Evolutionary conservation across 2,113 vertebrate genomes (phyloP).

Genomic region (Myodes glareolus): DNA sequence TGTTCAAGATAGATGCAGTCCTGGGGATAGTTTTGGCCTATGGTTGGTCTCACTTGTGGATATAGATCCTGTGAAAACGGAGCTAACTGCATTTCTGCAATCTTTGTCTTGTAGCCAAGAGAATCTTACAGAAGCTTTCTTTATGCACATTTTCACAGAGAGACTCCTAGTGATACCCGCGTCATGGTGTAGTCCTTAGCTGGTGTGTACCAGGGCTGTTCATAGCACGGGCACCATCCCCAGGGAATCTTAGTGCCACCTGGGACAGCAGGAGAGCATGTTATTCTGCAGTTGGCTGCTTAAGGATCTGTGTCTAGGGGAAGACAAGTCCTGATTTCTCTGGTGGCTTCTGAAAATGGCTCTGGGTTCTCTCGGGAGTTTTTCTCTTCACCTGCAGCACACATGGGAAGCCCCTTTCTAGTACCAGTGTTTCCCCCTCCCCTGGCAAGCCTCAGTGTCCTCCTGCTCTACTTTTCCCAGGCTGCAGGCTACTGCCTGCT

Average conservation of each 20-base stretch:
- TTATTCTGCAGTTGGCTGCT: background rate
- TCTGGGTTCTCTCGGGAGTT: background rate
- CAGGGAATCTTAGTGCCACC: background rate
- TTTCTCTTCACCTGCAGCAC: too few species aligned
- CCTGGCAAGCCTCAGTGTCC: background rate
- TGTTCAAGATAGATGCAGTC: background rate
- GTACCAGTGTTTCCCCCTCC: too few species aligned
- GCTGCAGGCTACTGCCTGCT: background rate
- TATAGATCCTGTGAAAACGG: background rate
- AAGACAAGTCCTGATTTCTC: background rate
- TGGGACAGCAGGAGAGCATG: background rate
- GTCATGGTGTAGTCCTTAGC: background rate
- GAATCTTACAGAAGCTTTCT: background rate
- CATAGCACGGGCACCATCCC: accelerated
- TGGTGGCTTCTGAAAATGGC: background rate
- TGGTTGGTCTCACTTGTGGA: background rate
- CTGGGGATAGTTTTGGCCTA: background rate
- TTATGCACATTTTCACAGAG: background rate
- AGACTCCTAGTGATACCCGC: background rate
- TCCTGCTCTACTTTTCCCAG: background rate
- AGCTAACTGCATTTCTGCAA: background rate
- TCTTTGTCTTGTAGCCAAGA: background rate
- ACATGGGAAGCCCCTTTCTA: background rate
- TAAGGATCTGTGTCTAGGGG: background rate
- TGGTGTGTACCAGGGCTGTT: background rate